Evolutionary conservation across 2,113 vertebrate genomes (phyloP), one percentile per base, ranked within the genome.

Genomic region (Egretta garzetta): DNA sequence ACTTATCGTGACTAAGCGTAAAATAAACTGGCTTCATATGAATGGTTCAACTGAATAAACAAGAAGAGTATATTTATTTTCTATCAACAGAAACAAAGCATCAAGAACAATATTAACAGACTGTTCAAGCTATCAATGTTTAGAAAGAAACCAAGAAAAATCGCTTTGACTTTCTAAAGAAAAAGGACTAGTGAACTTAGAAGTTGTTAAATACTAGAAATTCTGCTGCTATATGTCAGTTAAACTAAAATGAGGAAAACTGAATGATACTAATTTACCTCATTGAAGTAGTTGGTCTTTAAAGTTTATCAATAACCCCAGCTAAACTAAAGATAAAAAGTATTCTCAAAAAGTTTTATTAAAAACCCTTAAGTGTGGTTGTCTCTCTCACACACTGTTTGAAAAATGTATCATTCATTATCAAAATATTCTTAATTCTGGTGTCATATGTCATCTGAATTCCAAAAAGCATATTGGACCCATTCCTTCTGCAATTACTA

Each of bases 391-490:
- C 19, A 58, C 6, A 62, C 32, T 58, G 55, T 53, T 90, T 79
- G 20, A 72, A 95, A 97, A 94, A 90, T 1, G 6, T 58, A 81
- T 24, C 59, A 79, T 41, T 93, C 45, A 75, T 68, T 59, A 80
- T 73, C 73, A 97, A 97, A 96, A 94, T 79, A 96, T 56, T 86
- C 84, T 81, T 85, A 59, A 81, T 74, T 96, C 43, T 72, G 80
- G 23, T 59, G 19, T 71, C 21, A 27, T 58, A 35, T 49, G 30
- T 47, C 81, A 58, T 55, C 56, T 95, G 82, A 82, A 93, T 58
- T 95, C 76, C 66, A 93, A 37, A 14, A 56, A 62, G 14, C 17
- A 63, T 10, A 84, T 26, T 35, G 8, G 47, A 87, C 7, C 4
- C n/a, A 19, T 32, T 79, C 12, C 39, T 94, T 76, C 56, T 35